These are phyloP conservation scores for Seira musarum DNA, from an alignment of 2,888 invertebrate species.

Conservation along the genomic window DNA sequence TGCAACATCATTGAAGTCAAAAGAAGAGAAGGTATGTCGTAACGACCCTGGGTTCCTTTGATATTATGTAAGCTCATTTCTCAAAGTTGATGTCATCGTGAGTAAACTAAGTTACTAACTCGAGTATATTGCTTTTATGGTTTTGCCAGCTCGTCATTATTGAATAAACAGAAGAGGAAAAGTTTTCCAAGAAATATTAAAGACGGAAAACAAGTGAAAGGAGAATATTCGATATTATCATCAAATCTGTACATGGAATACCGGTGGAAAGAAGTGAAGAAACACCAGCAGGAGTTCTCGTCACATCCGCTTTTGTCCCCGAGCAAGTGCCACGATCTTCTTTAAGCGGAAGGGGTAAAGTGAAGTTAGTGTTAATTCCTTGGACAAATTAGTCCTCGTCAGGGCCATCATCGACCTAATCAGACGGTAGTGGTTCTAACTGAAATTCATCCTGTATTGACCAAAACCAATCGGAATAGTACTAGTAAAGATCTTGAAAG, in stretches of 20 bases:
- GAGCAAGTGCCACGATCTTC: not conserved
- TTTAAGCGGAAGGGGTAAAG: slow-evolving; percentile 1
- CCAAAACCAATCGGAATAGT: no score
- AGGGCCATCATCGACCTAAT: not conserved
- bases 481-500: no score
- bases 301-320: not conserved
- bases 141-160: not conserved
- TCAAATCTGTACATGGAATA: not conserved
- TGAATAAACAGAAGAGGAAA: slow-evolving; percentile 2
- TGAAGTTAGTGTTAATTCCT: slow-evolving; percentile 34
- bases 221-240: not conserved
- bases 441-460: not conserved
- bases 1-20: no score
- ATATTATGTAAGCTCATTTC: no score
- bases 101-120: no score
- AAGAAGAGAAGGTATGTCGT: no score
- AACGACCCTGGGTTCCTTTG: no score
- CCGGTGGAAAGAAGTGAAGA: not conserved
- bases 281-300: not conserved
- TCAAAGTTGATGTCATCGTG: no score
- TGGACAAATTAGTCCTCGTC: slow-evolving; percentile 45
- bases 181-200: not conserved
- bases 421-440: no score
- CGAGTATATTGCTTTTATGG: no score
- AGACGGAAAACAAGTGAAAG: not conserved